Evolutionary conservation across 1,140 invertebrate species (phyloP).

Genomic region (Amphibalanus amphitrite): DNA sequence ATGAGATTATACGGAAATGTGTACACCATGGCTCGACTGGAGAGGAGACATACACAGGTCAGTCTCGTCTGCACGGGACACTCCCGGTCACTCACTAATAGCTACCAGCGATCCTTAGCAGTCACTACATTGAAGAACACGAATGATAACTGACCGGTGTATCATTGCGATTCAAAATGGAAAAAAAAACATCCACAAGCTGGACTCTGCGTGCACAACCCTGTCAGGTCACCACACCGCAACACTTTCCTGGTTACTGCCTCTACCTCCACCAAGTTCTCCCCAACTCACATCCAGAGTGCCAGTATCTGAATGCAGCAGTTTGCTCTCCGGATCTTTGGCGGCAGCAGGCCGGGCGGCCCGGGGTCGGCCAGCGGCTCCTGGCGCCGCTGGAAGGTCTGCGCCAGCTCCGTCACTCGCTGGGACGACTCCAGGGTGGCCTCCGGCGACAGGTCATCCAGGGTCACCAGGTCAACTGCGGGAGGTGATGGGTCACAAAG

Average conservation of each 20-base stretch:
- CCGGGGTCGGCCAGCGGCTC: constrained; percentile 53
- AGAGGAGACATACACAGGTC: background rate
- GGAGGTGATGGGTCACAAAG: constrained; percentile 13
- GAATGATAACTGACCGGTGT: too few relatives aligned
- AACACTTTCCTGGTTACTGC: too few relatives aligned
- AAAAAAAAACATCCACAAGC: constrained; percentile 6
- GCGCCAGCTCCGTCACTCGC: constrained; percentile 71
- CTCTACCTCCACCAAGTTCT: too few relatives aligned
- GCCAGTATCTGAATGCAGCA: constrained; percentile 45
- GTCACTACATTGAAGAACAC: too few relatives aligned
- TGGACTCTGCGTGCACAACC: background rate
- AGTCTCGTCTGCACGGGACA: too few relatives aligned
- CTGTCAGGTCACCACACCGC: background rate
- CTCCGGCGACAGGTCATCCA: constrained; percentile 78
- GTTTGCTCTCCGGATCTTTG: constrained; percentile 39
- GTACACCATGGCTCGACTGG: constrained; percentile 37
- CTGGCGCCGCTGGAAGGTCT: constrained; percentile 49
- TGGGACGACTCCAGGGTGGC: constrained; percentile 86
- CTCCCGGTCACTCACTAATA: too few relatives aligned
- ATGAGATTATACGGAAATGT: constrained; percentile 72
- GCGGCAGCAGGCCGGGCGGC: constrained; percentile 50
- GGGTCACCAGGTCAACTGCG: constrained; percentile 72
- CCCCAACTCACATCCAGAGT: constrained; percentile 48
- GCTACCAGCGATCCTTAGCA: too few relatives aligned
- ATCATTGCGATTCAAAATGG: too few relatives aligned